A percentile compares a stretch with the other conserved stretches of the same genome.
Conservation (phyloP, 2,888 invertebrate genomes). For the Ormyrus rosae region DNA sequence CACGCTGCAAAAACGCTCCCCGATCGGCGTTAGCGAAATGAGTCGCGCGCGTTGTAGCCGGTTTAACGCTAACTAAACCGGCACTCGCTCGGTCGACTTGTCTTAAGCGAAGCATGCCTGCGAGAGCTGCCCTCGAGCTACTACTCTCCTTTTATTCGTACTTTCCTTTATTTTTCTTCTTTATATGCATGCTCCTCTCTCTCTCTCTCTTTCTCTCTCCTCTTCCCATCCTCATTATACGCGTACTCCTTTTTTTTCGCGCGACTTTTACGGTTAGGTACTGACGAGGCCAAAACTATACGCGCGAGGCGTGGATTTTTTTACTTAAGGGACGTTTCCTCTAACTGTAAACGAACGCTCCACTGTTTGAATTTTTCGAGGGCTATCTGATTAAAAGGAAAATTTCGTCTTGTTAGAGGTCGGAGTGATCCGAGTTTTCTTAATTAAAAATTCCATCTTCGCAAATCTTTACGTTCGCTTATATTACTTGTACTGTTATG, state of each 20-base stretch:
- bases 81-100: constrained; percentile 60
- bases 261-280: too few relatives aligned
- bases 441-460: too few relatives aligned
- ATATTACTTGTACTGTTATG: neutral
- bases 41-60: neutral
- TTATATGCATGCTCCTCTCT: neutral
- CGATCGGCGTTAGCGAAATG: neutral
- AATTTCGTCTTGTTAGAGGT: too few relatives aligned
- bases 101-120: constrained; percentile 63
- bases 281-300: too few relatives aligned
- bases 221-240: neutral
- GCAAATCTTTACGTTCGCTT: neutral
- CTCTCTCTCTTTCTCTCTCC: constrained; percentile 11
- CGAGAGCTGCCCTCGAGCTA: constrained; percentile 57
- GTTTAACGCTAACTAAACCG: constrained; percentile 46
- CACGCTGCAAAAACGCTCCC: neutral
- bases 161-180: neutral
- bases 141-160: neutral
- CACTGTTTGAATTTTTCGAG: too few relatives aligned
- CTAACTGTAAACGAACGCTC: too few relatives aligned
- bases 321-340: too few relatives aligned
- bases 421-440: too few relatives aligned
- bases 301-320: too few relatives aligned
- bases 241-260: constrained; percentile 59
- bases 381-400: too few relatives aligned